These are phyloP conservation scores for Aphelocoma californica DNA, from an alignment of 2,797 vertebrate species.

Conservation along the genomic window DNA sequence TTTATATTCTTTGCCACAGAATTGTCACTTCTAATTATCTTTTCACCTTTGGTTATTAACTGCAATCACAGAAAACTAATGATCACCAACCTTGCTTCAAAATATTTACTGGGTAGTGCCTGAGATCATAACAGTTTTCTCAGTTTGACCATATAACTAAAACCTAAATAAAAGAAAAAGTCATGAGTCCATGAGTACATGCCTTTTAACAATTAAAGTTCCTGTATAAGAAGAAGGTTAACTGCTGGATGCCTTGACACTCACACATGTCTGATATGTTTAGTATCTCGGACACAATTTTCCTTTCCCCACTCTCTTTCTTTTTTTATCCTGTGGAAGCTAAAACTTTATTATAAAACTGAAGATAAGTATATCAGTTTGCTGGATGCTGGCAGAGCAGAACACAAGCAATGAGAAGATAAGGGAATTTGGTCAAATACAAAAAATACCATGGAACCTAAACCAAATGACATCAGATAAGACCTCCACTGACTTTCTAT, in stretches of 20 bases:
- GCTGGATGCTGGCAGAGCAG: conserved; percentile 70
- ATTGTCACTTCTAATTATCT: conserved; percentile 10
- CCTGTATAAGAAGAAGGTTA: neutral
- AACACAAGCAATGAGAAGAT: conserved; percentile 76
- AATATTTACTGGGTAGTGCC: neutral
- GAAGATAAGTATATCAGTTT: conserved; percentile 77
- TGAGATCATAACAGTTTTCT: neutral
- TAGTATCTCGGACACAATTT: conserved; percentile 49
- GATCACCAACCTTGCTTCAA: neutral
- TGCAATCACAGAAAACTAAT: neutral
- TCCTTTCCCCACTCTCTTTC: conserved; percentile 4
- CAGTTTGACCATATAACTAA: neutral
- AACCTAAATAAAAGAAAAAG: neutral
- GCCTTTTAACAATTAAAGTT: neutral
- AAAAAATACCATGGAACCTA: conserved; percentile 73
- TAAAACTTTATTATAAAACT: conserved; percentile 78
- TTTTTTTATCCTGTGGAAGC: conserved; percentile 61
- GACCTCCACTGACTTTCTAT: conserved; percentile 73
- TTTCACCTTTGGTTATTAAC: conserved; percentile 28
- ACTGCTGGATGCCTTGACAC: conserved; percentile 19
- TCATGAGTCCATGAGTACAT: neutral
- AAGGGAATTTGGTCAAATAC: conserved; percentile 80
- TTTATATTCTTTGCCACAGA: neutral
- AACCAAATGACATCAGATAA: conserved; percentile 80
- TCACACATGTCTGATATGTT: conserved; percentile 38